A percentile compares a stretch with the other conserved stretches of the same genome.
Conservation (phyloP, 2,888 invertebrate genomes). For the Rosalia funebris region DNA sequence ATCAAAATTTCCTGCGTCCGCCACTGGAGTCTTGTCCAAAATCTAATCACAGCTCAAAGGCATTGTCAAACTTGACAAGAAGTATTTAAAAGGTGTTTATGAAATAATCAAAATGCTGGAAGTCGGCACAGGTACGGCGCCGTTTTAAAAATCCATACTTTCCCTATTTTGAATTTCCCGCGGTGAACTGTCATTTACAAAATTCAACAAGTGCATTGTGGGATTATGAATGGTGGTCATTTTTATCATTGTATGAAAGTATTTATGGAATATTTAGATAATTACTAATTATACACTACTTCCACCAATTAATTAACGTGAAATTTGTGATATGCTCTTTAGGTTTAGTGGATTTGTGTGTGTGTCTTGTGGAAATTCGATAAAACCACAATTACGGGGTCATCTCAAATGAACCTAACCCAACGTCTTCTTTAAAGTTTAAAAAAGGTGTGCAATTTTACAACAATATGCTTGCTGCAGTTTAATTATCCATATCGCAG, state of each 20-base stretch:
- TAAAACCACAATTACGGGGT: constrained; percentile 53
- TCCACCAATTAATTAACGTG: constrained; percentile 51
- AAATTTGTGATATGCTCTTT: constrained; percentile 60
- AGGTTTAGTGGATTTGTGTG: constrained; percentile 50
- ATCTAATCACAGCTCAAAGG: too few relatives aligned
- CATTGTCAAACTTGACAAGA: constrained; percentile 2
- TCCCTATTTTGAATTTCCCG: constrained; percentile 50
- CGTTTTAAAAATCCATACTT: constrained; percentile 15
- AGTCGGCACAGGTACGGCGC: background rate
- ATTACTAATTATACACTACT: constrained; percentile 48
- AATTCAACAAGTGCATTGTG: constrained; percentile 63
- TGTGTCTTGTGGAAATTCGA: constrained; percentile 53
- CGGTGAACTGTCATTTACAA: constrained; percentile 46
- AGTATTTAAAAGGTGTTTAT: background rate
- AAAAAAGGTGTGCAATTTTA: constrained; percentile 43
- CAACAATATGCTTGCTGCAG: constrained; percentile 26
- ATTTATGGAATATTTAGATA: constrained; percentile 46
- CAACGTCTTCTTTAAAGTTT: constrained; percentile 55
- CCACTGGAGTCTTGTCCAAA: too few relatives aligned
- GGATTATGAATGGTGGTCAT: constrained; percentile 60
- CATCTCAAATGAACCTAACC: constrained; percentile 64
- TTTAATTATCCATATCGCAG: background rate
- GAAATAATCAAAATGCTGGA: background rate
- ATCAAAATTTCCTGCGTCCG: too few relatives aligned
- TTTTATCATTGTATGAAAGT: constrained; percentile 54